Percentiles rank a stretch among this genome's conserved stretches.
phyloP scores from a whole-genome alignment of 2,888 invertebrate genomes.

The Scaptodrosophila latifasciaeformis region DNA sequence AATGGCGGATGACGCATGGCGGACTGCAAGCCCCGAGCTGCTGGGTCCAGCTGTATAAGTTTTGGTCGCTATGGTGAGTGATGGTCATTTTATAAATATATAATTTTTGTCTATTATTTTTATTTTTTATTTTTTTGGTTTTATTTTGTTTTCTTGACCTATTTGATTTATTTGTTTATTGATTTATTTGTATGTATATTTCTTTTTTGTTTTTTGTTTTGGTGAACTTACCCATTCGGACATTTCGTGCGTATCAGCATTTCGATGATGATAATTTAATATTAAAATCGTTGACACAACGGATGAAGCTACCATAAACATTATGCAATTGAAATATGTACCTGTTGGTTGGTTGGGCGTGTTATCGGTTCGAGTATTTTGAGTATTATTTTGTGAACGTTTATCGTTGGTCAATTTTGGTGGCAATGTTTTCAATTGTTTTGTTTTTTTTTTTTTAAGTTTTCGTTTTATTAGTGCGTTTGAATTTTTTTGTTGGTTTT shows the following conservation, averaged over 20 bases:
- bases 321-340: slow-evolving; percentile 99
- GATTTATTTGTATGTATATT: slow-evolving; percentile 18
- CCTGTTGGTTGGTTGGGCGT: slow-evolving; percentile 78
- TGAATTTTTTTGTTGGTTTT: slow-evolving; percentile 23
- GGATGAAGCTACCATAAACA: slow-evolving; percentile 99
- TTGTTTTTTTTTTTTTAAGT: slow-evolving; percentile 30
- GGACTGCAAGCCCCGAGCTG: not conserved
- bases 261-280: slow-evolving; percentile 98
- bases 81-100: slow-evolving; percentile 32
- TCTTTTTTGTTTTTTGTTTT: slow-evolving; percentile 30
- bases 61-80: slow-evolving; percentile 41
- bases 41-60: slow-evolving; percentile 12
- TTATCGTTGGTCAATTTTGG: slow-evolving; percentile 11
- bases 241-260: slow-evolving; percentile 97
- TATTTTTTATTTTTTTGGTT: slow-evolving; percentile 32
- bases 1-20: too few species aligned
- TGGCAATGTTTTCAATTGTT: slow-evolving; percentile 20
- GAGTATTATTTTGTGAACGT: slow-evolving; percentile 28
- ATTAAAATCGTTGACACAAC: slow-evolving; percentile 98
- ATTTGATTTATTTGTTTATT: slow-evolving; percentile 29
- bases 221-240: slow-evolving; percentile 90
- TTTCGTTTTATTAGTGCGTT: slow-evolving; percentile 28
- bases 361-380: slow-evolving; percentile 58
- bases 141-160: slow-evolving; percentile 19
- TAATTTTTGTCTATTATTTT: slow-evolving; percentile 46